Base-by-base conservation (phyloP, 2,113 vertebrate genomes). In the zebrafish (Danio rerio) region DNA sequence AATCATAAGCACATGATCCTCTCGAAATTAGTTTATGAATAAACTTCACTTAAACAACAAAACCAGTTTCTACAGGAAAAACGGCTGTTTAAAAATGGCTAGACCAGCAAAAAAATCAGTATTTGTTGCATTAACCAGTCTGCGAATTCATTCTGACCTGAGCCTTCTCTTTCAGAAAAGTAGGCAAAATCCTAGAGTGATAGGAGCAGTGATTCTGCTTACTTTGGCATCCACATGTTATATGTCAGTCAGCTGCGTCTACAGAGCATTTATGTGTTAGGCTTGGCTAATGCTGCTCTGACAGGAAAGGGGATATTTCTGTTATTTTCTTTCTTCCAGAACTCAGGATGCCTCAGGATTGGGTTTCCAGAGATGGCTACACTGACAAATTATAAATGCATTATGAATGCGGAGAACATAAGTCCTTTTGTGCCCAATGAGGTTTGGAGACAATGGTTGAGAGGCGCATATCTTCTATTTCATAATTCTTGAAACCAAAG, bases 301-400 rank as follows among this genome's bases (percentile, higher is more conserved):
- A 83, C 79, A 85, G 69, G 81, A 65, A 81, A 52, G 65, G 49
- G 83, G 66, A 78, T 59, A 61, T 82, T 45, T 69, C 84, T 81
- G 75, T 79, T 83, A 75, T 84, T 55, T 21, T 73, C 49, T 80
- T 82, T 73, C 69, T 68, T 70, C 83, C 69, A 87, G 75, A 58
- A 74, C 50, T 87, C 76, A 87, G 85, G 31, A 89, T 77, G 66
- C 70, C 82, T 77, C 40, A 45, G 85, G 83, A 75, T 90, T 88
- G 42, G 80, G 81, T 92, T 89, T 88, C 89, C 81, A 77, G 78
- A 89, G 85, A 84, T 81, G 81, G 86, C 81, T 86, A 4, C 20
- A 68, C 78, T 86, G 84, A 87, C 81, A 82, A 83, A 56, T 86
- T 85, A 86, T 88, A 89, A 88, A 86, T 63, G 58, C 49, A 70